Evolutionary conservation across 1,140 invertebrate species (phyloP).

Genomic region (Physella acuta): DNA sequence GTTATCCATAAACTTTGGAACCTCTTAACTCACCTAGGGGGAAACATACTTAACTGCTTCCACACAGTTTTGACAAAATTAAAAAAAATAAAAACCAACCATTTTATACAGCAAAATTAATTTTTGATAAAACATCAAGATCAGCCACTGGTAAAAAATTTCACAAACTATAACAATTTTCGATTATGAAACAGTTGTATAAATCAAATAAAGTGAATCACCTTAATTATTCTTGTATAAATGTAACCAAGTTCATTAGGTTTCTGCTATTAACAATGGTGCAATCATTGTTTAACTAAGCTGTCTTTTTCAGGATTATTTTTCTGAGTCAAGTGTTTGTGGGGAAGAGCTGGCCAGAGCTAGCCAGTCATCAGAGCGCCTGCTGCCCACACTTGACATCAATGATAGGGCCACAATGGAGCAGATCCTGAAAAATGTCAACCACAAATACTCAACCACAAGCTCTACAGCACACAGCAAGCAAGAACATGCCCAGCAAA

Average conservation of each 20-base stretch:
- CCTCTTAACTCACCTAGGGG: neutral
- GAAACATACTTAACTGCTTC: conserved; percentile 2
- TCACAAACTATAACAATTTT: too few species aligned
- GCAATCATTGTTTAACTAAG: too few species aligned
- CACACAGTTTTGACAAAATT: too few species aligned
- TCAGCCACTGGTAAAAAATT: too few species aligned
- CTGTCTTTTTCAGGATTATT: conserved; percentile 46
- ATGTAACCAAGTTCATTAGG: too few species aligned
- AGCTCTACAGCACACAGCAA: conserved; percentile 41
- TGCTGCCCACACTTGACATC: conserved; percentile 48
- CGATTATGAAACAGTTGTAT: too few species aligned
- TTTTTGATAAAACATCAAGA: too few species aligned
- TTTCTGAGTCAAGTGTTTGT: conserved; percentile 50
- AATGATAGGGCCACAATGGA: conserved; percentile 53
- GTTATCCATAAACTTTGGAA: conserved; percentile 13
- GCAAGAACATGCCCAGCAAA: conserved; percentile 42
- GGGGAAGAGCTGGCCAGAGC: conserved; percentile 55
- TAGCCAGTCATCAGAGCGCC: conserved; percentile 45
- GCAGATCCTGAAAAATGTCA: conserved; percentile 46
- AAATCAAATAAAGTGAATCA: too few species aligned
- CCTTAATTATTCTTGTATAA: too few species aligned
- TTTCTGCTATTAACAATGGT: too few species aligned
- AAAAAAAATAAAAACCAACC: too few species aligned
- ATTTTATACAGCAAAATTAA: too few species aligned
- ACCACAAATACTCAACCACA: conserved; percentile 42